Conservation (phyloP, 1,140 invertebrate genomes). For the Bombus fervidus region DNA sequence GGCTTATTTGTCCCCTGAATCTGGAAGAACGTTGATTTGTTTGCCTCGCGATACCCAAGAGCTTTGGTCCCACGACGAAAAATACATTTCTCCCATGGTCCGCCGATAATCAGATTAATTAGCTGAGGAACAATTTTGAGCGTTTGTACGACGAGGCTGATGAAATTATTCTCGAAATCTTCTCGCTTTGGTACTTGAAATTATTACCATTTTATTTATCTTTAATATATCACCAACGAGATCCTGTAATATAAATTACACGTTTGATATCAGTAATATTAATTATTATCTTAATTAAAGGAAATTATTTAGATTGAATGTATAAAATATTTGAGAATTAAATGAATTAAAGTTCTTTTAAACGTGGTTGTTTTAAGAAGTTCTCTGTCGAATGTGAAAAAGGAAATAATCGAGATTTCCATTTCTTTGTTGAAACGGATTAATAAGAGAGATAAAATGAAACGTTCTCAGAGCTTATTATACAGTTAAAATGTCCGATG, state of each 20-base stretch:
- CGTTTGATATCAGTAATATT: background rate
- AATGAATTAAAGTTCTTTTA: too few species aligned
- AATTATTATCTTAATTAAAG: too few species aligned
- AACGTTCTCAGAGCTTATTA: too few species aligned
- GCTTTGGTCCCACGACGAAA: constrained; percentile 68
- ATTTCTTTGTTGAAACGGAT: too few species aligned
- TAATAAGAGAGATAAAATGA: too few species aligned
- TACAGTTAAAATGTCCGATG: too few species aligned
- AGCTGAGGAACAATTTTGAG: constrained; percentile 27
- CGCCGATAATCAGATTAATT: constrained; percentile 34
- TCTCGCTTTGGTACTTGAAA: background rate
- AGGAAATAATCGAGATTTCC: too few species aligned
- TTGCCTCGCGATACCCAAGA: background rate
- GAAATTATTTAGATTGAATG: background rate
- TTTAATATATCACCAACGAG: background rate
- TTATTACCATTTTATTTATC: background rate
- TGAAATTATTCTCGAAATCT: background rate
- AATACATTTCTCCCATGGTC: constrained; percentile 72
- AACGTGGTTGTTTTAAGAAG: too few species aligned
- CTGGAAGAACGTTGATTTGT: background rate
- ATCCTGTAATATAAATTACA: background rate
- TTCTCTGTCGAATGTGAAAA: too few species aligned
- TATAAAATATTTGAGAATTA: too few species aligned
- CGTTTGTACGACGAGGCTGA: constrained; percentile 7
- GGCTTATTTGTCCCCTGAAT: background rate